Percentiles rank a stretch among this genome's conserved stretches.
Conservation (phyloP, 2,888 invertebrate genomes). For the Oithona nana region DNA sequence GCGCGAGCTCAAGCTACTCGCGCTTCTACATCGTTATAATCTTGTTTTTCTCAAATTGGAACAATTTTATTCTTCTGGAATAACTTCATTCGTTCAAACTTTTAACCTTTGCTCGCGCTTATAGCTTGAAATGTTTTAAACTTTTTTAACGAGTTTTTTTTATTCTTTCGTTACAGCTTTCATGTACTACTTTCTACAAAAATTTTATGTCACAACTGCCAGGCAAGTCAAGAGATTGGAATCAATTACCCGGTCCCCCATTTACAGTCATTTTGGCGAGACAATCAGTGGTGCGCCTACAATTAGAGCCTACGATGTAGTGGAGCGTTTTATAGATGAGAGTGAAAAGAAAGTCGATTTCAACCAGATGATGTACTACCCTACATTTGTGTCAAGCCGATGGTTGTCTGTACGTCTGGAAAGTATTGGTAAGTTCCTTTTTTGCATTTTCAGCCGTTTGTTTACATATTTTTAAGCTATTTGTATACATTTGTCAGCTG, state of each 20-base stretch:
- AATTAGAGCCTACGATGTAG: slow-evolving; percentile 25
- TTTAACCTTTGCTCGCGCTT: too few relatives aligned
- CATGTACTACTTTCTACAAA: slow-evolving; percentile 28
- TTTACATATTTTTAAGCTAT: too few relatives aligned
- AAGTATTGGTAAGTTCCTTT: slow-evolving; percentile 45
- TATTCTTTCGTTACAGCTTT: too few relatives aligned
- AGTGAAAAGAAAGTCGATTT: slow-evolving; percentile 32
- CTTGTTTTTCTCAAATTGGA: too few relatives aligned
- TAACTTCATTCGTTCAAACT: too few relatives aligned
- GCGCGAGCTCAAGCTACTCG: too few relatives aligned
- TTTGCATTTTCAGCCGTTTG: too few relatives aligned
- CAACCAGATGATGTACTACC: slow-evolving; percentile 26
- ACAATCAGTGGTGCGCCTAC: slow-evolving; percentile 30
- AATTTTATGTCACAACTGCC: slow-evolving; percentile 36
- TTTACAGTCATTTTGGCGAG: slow-evolving; percentile 38
- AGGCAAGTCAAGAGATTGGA: slow-evolving; percentile 36
- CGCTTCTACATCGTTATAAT: too few relatives aligned
- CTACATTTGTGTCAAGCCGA: slow-evolving; percentile 25
- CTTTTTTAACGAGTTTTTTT: too few relatives aligned
- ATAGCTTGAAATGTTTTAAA: too few relatives aligned
- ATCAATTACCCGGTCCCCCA: slow-evolving; percentile 36
- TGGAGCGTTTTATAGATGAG: slow-evolving; percentile 28
- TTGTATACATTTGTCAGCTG: too few relatives aligned
- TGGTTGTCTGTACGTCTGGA: slow-evolving; percentile 27
- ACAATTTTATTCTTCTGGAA: too few relatives aligned